Evolutionary conservation across 2,888 invertebrate species (phyloP), one percentile per base, ranked within the genome.

Genomic region (Euplexia lucipara): DNA sequence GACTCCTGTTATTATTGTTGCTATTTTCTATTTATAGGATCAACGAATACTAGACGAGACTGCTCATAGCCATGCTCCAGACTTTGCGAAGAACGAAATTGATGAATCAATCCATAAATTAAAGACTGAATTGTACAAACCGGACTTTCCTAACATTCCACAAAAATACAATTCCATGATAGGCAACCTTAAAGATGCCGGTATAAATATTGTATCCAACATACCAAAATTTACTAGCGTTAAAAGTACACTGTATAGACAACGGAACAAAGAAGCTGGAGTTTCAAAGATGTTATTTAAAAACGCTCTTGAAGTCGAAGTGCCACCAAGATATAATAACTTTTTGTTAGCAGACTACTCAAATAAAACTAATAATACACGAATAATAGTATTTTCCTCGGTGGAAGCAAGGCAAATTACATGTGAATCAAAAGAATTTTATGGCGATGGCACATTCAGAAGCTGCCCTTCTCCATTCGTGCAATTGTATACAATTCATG

Each of bases 81-180:
- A 62, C 41, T 62, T 62, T 62, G 62, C 61, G 34, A 62, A 62
- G 39, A 62, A 62, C 34, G 47, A 47, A 54, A 61, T 61, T 30
- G 61, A 61, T 44, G 54, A 62, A 54, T 51, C 51, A 51, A 51
- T 51, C 51, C 51, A 51, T 51, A 35, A 51, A 51, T 61, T 61
- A 47, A 61, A 61, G 53, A 53, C 61, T 53, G 61, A 61, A 61
- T 54, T 62, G 52, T 39, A 42, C 45, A 53, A 62, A 53, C 61
- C 61, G 47, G 49, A 53, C 42, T 62, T 62, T 47, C 61, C 61
- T 42, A 62, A 62, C 42, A 53, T 62, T 47, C 61, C 61, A 53
- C 48, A 63, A 63, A 56, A 56, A 56, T 63, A 56, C 49, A 63
- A 63, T 56, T 48, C 62, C 48, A 63, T 63, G 62, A 20, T 63